A percentile compares a stretch with the other conserved stretches of the same genome.
Conservation (phyloP, 2,113 vertebrate genomes). For the Eptatretus burgeri region DNA sequence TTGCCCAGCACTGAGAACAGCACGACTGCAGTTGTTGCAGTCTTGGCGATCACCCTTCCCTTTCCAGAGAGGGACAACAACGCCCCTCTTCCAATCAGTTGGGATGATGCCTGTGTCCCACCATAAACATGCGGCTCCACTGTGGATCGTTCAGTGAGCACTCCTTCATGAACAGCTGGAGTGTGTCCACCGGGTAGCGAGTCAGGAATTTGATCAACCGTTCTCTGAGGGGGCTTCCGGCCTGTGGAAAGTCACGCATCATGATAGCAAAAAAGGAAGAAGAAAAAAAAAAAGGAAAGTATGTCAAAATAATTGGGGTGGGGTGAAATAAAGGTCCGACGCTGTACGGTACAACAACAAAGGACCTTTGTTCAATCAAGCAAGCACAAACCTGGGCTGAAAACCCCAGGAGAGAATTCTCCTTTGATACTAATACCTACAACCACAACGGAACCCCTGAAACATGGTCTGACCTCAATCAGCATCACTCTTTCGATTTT, state of each 20-base stretch:
- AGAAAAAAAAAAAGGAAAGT: not conserved
- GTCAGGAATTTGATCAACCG: constrained; percentile 92
- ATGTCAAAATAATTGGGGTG: not conserved
- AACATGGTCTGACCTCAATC: constrained; percentile 29
- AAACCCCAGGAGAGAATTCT: no score
- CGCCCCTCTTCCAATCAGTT: no score
- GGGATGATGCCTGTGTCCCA: no score
- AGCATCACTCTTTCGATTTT: constrained; percentile 89
- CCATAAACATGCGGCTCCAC: constrained; percentile 99
- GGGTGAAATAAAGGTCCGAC: not conserved
- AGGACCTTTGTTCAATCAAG: no score
- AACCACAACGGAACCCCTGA: no score
- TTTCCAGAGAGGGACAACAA: no score
- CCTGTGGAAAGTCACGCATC: constrained; percentile 20
- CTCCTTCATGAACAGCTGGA: constrained; percentile 99
- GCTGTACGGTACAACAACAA: no score
- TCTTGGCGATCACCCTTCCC: no score
- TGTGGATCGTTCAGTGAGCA: constrained; percentile 86
- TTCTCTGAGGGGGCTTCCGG: constrained; percentile 82
- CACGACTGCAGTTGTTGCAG: no score
- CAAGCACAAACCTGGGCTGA: no score
- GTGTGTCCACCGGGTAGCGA: constrained; percentile 83
- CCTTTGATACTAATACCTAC: no score
- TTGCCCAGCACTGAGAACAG: no score
- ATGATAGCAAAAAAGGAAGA: not conserved